These are phyloP conservation scores for Azemiops feae DNA, from an alignment of 2,113 vertebrate genomes.

Conservation along the genomic window DNA sequence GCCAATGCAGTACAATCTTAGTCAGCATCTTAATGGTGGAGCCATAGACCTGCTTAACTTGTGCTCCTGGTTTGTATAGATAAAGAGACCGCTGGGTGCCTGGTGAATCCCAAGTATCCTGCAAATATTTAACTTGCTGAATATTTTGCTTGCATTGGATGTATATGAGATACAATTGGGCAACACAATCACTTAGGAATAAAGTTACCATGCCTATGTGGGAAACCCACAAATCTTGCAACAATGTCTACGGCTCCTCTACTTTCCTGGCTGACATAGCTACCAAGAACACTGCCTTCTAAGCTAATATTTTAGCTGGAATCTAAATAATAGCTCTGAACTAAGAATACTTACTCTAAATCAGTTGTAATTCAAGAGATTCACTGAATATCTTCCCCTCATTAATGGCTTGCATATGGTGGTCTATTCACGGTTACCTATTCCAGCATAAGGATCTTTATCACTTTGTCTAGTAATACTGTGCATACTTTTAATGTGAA, in stretches of 20 bases:
- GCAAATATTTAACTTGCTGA: background rate
- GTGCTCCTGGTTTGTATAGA: background rate
- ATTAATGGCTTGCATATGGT: background rate
- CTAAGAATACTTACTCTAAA: background rate
- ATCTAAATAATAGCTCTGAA: background rate
- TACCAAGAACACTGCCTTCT: background rate
- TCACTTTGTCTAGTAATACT: background rate
- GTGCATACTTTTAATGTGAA: background rate
- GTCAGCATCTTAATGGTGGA: background rate
- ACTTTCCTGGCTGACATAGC: background rate
- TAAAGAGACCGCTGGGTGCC: background rate
- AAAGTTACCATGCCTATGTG: background rate
- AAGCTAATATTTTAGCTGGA: background rate
- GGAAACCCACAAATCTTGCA: background rate
- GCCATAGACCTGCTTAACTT: background rate
- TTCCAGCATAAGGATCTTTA: background rate
- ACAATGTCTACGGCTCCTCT: background rate
- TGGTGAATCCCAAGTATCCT: background rate
- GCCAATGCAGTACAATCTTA: background rate
- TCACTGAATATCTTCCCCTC: background rate
- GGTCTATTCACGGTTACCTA: background rate
- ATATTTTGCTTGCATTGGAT: background rate
- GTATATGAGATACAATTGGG: background rate
- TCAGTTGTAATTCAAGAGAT: background rate
- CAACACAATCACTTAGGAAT: background rate